Base-by-base conservation (phyloP, 2,797 vertebrate species). In the Sebastes iracundus region DNA sequence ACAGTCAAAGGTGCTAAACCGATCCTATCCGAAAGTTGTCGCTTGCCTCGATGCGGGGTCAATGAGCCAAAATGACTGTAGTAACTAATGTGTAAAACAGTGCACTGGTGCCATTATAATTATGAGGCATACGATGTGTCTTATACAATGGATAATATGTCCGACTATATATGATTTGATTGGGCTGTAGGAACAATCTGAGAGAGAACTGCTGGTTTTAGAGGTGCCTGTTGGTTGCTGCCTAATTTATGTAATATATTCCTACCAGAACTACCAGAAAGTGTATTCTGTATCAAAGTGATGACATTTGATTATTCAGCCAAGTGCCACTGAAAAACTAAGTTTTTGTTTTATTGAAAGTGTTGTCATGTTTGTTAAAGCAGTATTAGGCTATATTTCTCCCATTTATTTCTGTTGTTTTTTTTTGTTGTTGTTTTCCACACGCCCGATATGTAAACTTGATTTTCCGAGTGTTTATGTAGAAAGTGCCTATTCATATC, bases 401-500 rank as follows among this genome's bases (percentile, higher is more conserved):
- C 38, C 2, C 33, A 79, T 88, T 80, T 58, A 60, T 84, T 90
- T 81, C 56, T 64, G 75, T 62, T 75, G 80, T 55, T 87, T 79
- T 59, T 38, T 42, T 3, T 16, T 42, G 13, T 42, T 56, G 49
- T 75, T 86, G 59, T 84, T 79, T 91, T 82, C 46, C 79, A 83
- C 80, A 89, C 89, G 93, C 90, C 85, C 87, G 89, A 90, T 91
- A 86, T 88, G 75, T 93, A 83, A 91, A 88, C 77, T 82, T 93
- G 93, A 91, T 88, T 87, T 94, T 94, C 95, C 93, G 91, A 95
- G 96, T 95, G 94, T 95, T 82, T 91, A 95, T 95, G 96, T 97
- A 95, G 96, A 96, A 97, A 96, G 96, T 96, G 96, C 96, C 96
- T 95, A 95, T 95, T 96, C 95, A 94, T 96, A 95, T 95, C 93